These are phyloP conservation scores for human DNA, from an alignment of 2,113 vertebrate genomes.

Conservation along the genomic window GRCh38 chr17:81603001-81603500, in stretches of 20 bases:
- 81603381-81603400: background rate
- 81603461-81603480: background rate
- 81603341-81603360: background rate
- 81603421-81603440: background rate
- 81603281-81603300: background rate
- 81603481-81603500: background rate
- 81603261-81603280: background rate
- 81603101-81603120: too few relatives aligned
- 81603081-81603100: too few relatives aligned
- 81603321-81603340: background rate
- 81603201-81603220: background rate
- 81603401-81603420: background rate
- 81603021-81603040: too few relatives aligned
- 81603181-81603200: background rate
- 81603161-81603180: background rate
- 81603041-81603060: too few relatives aligned
- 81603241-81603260: background rate
- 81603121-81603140: too few relatives aligned
- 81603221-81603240: too few relatives aligned
- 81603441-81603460: background rate
- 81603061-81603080: too few relatives aligned
- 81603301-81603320: background rate
- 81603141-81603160: too few relatives aligned
- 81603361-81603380: background rate
- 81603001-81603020: too few relatives aligned